Evolutionary conservation across 2,888 invertebrate species (phyloP).

Genomic region (Xylocampa areola): DNA sequence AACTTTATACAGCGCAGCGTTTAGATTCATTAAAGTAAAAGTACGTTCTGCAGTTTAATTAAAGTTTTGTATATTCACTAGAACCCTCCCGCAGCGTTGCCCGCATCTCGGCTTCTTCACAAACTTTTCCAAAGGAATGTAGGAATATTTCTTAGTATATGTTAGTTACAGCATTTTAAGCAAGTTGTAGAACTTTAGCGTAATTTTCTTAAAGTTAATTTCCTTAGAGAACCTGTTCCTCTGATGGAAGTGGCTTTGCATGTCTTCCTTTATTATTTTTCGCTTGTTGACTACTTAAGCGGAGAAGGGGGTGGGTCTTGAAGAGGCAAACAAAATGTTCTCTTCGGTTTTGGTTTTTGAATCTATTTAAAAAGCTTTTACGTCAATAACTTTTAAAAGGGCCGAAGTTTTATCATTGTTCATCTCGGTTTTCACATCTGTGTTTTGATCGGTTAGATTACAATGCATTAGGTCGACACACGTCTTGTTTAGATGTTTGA

Average conservation of each 20-base stretch:
- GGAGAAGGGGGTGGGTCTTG: background rate
- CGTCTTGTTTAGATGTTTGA: no score
- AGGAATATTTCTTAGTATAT: slow-evolving; percentile 23
- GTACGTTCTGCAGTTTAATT: slow-evolving; percentile 56
- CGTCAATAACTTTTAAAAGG: no score
- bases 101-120: slow-evolving; percentile 20
- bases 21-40: slow-evolving; percentile 34
- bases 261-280: slow-evolving; percentile 35
- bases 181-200: slow-evolving; percentile 39
- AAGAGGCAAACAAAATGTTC: background rate
- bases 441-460: no score
- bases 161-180: slow-evolving; percentile 31
- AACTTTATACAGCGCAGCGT: slow-evolving; percentile 20
- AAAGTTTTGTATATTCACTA: slow-evolving; percentile 60
- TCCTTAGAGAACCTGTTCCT: slow-evolving; percentile 33
- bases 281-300: slow-evolving; percentile 12
- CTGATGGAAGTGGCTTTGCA: slow-evolving; percentile 18
- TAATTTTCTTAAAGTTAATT: slow-evolving; percentile 36
- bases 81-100: slow-evolving; percentile 32
- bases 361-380: no score
- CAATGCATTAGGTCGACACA: no score
- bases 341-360: background rate
- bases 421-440: no score
- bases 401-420: no score
- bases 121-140: slow-evolving; percentile 40